These are phyloP conservation scores for Peromyscus nudipes DNA, from an alignment of 2,797 vertebrate species.

Conservation along the genomic window DNA sequence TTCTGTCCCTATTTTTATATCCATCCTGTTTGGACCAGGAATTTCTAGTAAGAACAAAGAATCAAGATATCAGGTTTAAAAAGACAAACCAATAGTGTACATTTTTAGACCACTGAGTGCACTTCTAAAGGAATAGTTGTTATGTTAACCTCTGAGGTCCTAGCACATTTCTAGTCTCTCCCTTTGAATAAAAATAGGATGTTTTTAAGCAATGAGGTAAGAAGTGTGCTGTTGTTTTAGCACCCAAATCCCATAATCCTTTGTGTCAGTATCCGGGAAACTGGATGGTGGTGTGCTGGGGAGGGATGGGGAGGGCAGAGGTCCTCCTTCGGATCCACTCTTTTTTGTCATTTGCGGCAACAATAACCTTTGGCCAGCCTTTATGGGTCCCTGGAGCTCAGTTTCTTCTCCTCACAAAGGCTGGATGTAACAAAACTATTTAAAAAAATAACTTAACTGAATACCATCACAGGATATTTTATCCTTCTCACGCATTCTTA, in stretches of 20 bases:
- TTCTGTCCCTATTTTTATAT: neutral
- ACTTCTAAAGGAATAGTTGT: neutral
- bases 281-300: neutral
- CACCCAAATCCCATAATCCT: conserved; percentile 27
- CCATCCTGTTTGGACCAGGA: neutral
- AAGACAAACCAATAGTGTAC: neutral
- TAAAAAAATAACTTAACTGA: conserved; percentile 70
- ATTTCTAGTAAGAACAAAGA: neutral
- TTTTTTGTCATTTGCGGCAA: conserved; percentile 69
- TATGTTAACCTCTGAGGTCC: too few species aligned
- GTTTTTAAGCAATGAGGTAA: conserved; percentile 10
- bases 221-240: neutral
- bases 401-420: conserved; percentile 60
- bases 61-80: neutral
- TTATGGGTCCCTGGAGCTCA: conserved; percentile 62
- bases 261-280: neutral
- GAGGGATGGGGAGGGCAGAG: neutral
- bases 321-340: conserved; percentile 62
- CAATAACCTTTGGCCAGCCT: conserved; percentile 67
- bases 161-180: neutral
- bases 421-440: conserved; percentile 67
- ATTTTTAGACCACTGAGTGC: neutral
- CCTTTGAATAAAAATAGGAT: neutral
- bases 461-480: conserved; percentile 56
- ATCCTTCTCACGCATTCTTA: conserved; percentile 35